These are phyloP conservation scores for Pteronura brasiliensis DNA, from an alignment of 2,113 vertebrate genomes.

Conservation along the genomic window DNA sequence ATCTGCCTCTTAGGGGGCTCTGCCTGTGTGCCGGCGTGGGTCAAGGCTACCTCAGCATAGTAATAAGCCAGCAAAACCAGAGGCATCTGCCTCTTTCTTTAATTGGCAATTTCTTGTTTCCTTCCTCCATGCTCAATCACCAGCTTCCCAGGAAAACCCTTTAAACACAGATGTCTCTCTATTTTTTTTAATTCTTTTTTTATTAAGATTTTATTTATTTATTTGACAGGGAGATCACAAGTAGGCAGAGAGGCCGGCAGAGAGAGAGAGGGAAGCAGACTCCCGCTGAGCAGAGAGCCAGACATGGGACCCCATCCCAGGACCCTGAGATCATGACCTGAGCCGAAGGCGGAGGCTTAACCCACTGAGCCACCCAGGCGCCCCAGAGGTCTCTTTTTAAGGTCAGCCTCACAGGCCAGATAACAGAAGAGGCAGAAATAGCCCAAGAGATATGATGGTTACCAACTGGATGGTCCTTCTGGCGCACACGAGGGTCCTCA, in stretches of 20 bases:
- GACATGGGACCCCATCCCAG: fast-evolving
- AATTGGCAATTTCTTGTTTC: not conserved
- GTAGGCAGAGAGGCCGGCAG: no score
- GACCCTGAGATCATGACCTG: no score
- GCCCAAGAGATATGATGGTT: not conserved
- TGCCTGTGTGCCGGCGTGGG: not conserved
- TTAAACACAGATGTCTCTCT: slow-evolving; percentile 30
- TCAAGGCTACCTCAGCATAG: not conserved
- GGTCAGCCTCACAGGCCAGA: not conserved
- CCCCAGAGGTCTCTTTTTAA: slow-evolving; percentile 4
- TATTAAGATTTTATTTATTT: no score
- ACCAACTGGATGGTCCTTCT: not conserved
- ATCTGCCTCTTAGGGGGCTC: not conserved
- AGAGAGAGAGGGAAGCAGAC: no score
- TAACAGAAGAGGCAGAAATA: not conserved
- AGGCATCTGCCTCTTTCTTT: slow-evolving; percentile 1
- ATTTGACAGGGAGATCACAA: no score
- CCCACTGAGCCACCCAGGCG: no score
- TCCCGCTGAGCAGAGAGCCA: no score
- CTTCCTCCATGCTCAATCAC: not conserved
- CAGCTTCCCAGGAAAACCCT: slow-evolving; percentile 28
- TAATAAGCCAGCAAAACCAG: slow-evolving; percentile 15
- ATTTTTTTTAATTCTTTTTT: not conserved
- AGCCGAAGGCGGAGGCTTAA: no score
- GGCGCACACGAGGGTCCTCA: not conserved